Evolutionary conservation across 2,113 vertebrate species (phyloP).

Genomic region (Phaethornis superciliosus): DNA sequence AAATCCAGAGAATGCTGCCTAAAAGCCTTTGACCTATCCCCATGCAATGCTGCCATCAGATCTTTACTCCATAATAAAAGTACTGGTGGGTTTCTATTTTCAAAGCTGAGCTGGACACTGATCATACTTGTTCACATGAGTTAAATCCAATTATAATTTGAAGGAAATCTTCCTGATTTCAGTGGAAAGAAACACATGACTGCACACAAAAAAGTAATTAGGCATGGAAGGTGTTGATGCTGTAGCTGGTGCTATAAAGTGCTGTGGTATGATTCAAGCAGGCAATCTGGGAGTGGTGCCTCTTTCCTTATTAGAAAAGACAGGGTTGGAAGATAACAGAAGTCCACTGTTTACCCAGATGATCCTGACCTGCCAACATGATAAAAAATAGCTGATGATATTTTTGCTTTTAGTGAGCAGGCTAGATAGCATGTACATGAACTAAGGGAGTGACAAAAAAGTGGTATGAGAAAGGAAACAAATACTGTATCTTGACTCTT

Average conservation of each 20-base stretch:
- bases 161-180: background rate
- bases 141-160: background rate
- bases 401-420: background rate
- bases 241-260: background rate
- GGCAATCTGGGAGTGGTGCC: background rate
- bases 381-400: background rate
- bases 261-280: background rate
- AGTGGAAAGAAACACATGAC: background rate
- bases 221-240: background rate
- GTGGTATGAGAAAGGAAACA: background rate
- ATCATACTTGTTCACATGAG: background rate
- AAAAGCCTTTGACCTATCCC: background rate
- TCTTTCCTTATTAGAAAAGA: background rate
- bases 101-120: background rate
- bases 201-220: background rate
- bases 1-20: background rate
- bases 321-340: background rate
- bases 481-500: background rate
- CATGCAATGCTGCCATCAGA: background rate
- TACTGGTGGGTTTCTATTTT: background rate
- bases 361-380: background rate
- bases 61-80: background rate
- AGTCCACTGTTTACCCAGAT: background rate
- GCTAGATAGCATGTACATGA: background rate
- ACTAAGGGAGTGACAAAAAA: background rate